Base-by-base conservation (phyloP, 2,888 invertebrate species). In the Pachymerium ferrugineum region DNA sequence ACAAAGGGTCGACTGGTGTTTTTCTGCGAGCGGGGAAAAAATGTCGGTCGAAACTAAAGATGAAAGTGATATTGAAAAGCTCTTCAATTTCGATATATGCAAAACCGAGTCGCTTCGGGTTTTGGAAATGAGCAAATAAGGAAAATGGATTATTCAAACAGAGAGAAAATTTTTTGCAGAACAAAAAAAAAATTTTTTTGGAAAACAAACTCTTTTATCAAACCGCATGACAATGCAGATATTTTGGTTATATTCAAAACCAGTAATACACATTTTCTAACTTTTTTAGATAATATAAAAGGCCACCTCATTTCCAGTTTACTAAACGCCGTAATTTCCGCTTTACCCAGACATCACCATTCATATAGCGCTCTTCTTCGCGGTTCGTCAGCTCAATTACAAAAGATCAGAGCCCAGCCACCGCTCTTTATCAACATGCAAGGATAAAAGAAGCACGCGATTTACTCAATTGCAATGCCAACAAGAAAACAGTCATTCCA, bases 351-450 rank as follows among this genome's bases (percentile, higher is more conserved):
- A 62, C 62, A 62, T 14, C 25, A 62, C 28, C 62, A 1, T 28
- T 62, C 28, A 28, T 25, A 25, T 25, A 14, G 25, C 12, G 62
- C 28, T 25, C 22, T 10, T 62, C 62, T 62, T 62, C 62, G 62
- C 62, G 62, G 62, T 62, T 62, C 62, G 62, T 62, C 62, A 62
- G 25, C 62, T 25, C 62, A 62, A 62, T 62, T 62, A 62, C 28
- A 62, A 62, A 62, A 62, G 62, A 62, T 62, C 62, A 62, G 28
- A 28, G 28, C 28, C 25, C 25, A 12, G 62, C 62, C 28, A 62
- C 62, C 28, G 62, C 62, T 28, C 28, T 62, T 62, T 62, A 62
- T 62, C 62, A 62, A 22, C 62, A 28, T 14, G 5, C 0, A n/a
- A 1, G 25, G 28, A 25, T 28, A 28, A 62, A 62, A 28, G 28